Base-by-base conservation (phyloP, 2,113 vertebrate genomes). In the Petromus typicus region DNA sequence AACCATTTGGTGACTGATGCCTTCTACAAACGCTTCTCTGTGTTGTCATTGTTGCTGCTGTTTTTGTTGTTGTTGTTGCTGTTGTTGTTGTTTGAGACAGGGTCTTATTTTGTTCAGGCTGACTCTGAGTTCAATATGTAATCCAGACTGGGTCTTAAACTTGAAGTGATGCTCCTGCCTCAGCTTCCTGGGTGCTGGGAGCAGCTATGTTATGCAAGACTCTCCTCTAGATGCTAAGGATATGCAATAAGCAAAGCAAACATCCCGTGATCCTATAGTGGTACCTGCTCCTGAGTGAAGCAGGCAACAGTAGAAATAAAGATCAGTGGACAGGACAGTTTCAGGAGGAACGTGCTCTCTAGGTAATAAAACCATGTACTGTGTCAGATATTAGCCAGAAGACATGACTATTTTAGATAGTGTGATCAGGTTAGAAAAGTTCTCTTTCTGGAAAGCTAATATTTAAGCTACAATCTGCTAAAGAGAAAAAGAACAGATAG, bases 391-490 rank as follows among this genome's bases (percentile, higher is more conserved):
- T 67, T 73, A 93, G 89, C 75, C 45, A 89, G 43, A 56, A 32
- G 22, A 40, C 34, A 3, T 30, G 23, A 43, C 34, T 87, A 30
- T 64, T 89, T 93, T 67, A 94, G 59, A 61, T 7, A 18, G 11
- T 43, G 25, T 66, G 1, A 25, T 79, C 32, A 88, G 32, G 37
- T 79, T 17, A 90, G 32, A 37, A 40, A 89, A 89, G 73, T 34
- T 34, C 9, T 78, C 69, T 86, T 27, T 86, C 32, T 69, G 51
- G 43, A 23, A 34, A 45, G 64, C 18, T 69, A 51, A 54, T 54
- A 79, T 76, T 92, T 96, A 81, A 95, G 54, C 69, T 25, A 23
- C n/a, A 93, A 67, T 25, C 85, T 59, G 40, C 81, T 93, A 14
- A 73, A 25, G 22, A 73, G 69, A 22, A 43, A 43, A 73, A 43